phyloP scores from a whole-genome alignment of 2,888 invertebrate species.

The Notocelia uddmanniana region DNA sequence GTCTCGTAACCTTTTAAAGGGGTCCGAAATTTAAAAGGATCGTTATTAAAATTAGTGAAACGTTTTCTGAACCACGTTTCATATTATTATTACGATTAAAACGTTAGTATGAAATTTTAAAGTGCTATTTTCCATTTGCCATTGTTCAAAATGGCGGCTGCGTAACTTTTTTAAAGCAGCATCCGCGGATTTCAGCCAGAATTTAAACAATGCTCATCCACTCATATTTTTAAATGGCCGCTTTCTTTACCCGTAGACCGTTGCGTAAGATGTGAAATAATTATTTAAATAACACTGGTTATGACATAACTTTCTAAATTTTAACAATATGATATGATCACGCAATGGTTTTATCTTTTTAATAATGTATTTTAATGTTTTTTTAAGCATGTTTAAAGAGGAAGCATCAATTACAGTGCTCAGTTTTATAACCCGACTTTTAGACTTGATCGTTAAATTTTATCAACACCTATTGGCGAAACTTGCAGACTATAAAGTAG shows the following conservation, averaged over 20 bases:
- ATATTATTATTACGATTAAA: neutral
- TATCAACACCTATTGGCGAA: neutral
- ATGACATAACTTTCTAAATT: constrained; percentile 74
- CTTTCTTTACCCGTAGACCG: constrained; percentile 71
- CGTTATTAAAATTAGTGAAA: neutral
- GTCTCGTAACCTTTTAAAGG: constrained; percentile 25
- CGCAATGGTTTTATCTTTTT: constrained; percentile 60
- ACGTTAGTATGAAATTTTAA: neutral
- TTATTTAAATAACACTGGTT: constrained; percentile 78
- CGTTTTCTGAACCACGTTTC: neutral
- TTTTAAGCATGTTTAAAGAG: constrained; percentile 42
- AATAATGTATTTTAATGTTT: constrained; percentile 42
- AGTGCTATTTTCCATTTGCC: neutral
- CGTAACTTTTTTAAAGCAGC: constrained; percentile 19
- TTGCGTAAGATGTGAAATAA: constrained; percentile 81
- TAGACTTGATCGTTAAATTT: constrained; percentile 9
- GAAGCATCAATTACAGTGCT: constrained; percentile 31
- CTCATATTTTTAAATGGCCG: constrained; percentile 77
- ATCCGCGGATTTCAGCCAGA: constrained; percentile 20
- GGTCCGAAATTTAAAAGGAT: constrained; percentile 1
- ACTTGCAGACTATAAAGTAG: neutral
- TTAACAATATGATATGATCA: constrained; percentile 70
- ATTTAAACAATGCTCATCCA: constrained; percentile 32
- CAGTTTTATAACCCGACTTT: constrained; percentile 30
- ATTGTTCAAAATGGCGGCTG: constrained; percentile 8